Percentiles rank a stretch among this genome's conserved stretches.
Evolutionary conservation across 1,140 invertebrate genomes (phyloP).

Genomic region (Stratiolaelaps scimitus): DNA sequence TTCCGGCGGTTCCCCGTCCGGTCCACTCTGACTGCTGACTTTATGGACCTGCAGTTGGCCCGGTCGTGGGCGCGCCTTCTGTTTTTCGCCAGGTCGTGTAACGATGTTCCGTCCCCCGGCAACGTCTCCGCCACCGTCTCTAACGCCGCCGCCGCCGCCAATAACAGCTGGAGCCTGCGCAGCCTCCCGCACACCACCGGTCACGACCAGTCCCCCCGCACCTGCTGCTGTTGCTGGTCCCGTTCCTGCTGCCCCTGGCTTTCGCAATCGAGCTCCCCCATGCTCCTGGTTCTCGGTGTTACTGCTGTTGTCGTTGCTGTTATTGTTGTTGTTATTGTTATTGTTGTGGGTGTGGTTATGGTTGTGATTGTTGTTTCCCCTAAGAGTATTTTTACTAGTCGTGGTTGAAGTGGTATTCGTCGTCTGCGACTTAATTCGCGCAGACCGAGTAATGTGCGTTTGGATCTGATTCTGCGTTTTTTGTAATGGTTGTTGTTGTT

Average conservation of each 20-base stretch:
- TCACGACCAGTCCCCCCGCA: too few relatives aligned
- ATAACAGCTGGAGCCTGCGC: too few relatives aligned
- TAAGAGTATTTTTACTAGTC: not conserved
- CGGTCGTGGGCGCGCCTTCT: too few relatives aligned
- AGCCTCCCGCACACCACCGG: too few relatives aligned
- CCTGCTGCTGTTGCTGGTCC: too few relatives aligned
- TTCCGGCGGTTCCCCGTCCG: not conserved
- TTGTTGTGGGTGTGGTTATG: conserved; percentile 24
- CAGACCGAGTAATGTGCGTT: conserved; percentile 35
- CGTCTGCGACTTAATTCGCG: not conserved
- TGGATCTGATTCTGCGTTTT: conserved; percentile 31
- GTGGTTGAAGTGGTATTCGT: conserved; percentile 29
- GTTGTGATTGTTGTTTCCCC: not conserved
- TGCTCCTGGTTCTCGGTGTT: too few relatives aligned
- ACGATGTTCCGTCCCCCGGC: too few relatives aligned
- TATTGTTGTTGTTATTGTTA: not conserved
- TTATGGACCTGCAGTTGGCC: conserved; percentile 14
- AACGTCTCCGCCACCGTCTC: too few relatives aligned
- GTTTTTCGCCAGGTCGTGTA: too few relatives aligned
- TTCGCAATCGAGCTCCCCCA: too few relatives aligned
- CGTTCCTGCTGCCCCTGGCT: too few relatives aligned
- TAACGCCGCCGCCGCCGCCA: too few relatives aligned
- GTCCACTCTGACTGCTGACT: conserved; percentile 4
- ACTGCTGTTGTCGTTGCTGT: conserved; percentile 15
- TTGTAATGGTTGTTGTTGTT: conserved; percentile 47